Base-by-base conservation (phyloP, 2,113 vertebrate species). In the Synchiropus splendidus region DNA sequence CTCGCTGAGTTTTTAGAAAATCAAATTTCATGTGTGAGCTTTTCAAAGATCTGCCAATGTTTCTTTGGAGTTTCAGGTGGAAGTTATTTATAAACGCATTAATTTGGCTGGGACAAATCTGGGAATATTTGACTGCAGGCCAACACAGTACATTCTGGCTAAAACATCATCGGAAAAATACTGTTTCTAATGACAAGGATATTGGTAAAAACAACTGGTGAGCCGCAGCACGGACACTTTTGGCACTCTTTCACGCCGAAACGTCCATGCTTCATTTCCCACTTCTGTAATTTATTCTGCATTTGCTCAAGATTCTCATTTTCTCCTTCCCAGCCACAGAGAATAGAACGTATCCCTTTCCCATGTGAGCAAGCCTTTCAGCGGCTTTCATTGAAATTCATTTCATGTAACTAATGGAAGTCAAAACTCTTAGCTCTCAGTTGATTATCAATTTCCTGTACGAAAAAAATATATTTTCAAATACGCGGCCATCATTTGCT, bases 321-420 rank as follows among this genome's bases (percentile, higher is more conserved):
- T 18, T 13, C 55, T 49, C 42, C 51, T 37, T 54, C 74, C 54
- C 39, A 58, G 48, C 40, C 46, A 69, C 52, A 37, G 37, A 51
- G 46, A 63, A 70, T 72, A 70, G 62, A 78, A 73, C 75, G 70
- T 46, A 70, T 73, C 48, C 46, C 36, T 57, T 45, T 45, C 46
- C 36, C 36, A 43, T 8, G 51, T 67, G 43, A 39, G 59, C 39
- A 46, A 54, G 18, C 52, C 35, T 34, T 64, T 21, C 51, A 30
- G 47, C 67, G 59, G 66, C 47, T 52, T 51, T 64, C 75, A 69
- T 72, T 70, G 68, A 48, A 77, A 78, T 77, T 78, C 46, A 69
- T 72, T 56, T 65, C 51, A 54, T 42, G 57, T 43, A 51, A 78
- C 74, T 56, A 27, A 27, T 27, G 27, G 35, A 53, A 53, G 58